A percentile compares a stretch with the other conserved stretches of the same genome.
These are phyloP conservation scores for Eristalis tenax DNA, from an alignment of 2,888 invertebrate species.

Conservation along the genomic window DNA sequence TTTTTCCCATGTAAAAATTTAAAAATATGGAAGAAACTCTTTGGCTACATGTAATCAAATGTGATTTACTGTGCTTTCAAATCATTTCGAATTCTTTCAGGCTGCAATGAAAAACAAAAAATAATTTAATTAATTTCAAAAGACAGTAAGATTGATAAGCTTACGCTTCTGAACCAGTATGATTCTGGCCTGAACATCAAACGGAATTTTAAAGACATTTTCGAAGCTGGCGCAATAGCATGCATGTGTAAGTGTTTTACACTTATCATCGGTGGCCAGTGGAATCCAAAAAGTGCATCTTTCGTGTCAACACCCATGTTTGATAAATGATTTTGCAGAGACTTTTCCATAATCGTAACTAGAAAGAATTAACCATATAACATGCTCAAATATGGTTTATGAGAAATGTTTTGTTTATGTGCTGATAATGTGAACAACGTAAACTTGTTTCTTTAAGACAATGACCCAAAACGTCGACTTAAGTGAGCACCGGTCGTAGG, in stretches of 20 bases:
- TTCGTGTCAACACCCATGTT: conserved; percentile 82
- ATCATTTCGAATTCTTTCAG: conserved; percentile 44
- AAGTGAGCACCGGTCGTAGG: too few species aligned
- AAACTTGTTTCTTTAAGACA: too few species aligned
- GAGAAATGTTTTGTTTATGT: too few species aligned
- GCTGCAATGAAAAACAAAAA: conserved; percentile 23
- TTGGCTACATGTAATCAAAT: conserved; percentile 15
- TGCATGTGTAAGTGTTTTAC: conserved; percentile 91
- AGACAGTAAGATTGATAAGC: conserved; percentile 75
- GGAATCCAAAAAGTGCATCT: conserved; percentile 88
- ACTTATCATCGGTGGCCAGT: conserved; percentile 94
- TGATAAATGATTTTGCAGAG: conserved; percentile 81
- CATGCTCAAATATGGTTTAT: background rate
- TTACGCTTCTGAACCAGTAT: conserved; percentile 92
- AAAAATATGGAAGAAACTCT: conserved; percentile 61
- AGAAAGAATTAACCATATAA: conserved; percentile 73
- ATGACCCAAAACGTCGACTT: too few species aligned
- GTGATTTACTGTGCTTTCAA: conserved; percentile 55
- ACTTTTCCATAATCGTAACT: conserved; percentile 87
- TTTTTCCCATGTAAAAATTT: conserved; percentile 29
- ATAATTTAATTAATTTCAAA: background rate
- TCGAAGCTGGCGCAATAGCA: conserved; percentile 89
- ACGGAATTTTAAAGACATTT: conserved; percentile 86
- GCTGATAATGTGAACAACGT: too few species aligned
- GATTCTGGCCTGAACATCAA: conserved; percentile 88